These are phyloP conservation scores for Bovichtus variegatus DNA, from an alignment of 2,797 vertebrate genomes.

Conservation along the genomic window DNA sequence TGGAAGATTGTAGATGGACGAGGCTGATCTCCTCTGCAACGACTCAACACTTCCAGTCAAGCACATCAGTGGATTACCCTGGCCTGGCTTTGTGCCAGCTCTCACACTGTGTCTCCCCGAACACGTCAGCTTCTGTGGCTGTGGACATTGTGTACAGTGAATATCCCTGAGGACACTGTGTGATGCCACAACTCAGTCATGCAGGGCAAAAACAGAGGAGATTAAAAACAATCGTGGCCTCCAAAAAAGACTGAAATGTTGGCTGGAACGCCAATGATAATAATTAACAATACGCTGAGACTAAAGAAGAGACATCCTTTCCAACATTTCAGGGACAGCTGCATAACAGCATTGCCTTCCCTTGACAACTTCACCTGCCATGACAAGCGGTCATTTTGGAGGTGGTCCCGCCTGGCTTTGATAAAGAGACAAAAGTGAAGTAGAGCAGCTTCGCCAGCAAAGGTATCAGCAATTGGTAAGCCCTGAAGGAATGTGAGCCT, in stretches of 20 bases:
- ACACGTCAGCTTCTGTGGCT: conserved; percentile 1
- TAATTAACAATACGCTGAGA: conserved; percentile 23
- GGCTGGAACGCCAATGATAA: conserved; percentile 5
- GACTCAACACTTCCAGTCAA: conserved; percentile 33
- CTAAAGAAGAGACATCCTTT: conserved; percentile 2
- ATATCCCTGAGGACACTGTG: conserved; percentile 13
- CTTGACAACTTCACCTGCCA: conserved; percentile 15
- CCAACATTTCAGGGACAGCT: conserved; percentile 6
- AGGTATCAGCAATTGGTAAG: not conserved
- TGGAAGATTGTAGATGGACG: conserved; percentile 8
- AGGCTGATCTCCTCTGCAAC: conserved; percentile 5
- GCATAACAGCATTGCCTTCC: not conserved
- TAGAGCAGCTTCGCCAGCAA: not conserved
- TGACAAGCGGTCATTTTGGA: not conserved
- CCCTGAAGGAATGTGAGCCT: conserved; percentile 3
- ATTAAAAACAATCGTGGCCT: conserved; percentile 6
- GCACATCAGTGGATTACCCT: conserved; percentile 36
- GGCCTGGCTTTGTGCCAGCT: conserved; percentile 28
- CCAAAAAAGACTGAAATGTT: conserved; percentile 12
- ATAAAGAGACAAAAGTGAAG: conserved; percentile 1
- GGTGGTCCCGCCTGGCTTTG: not conserved
- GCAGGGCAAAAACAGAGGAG: conserved; percentile 23
- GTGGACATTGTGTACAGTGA: conserved; percentile 19
- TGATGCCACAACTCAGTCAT: conserved; percentile 34
- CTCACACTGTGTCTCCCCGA: conserved; percentile 25